Evolutionary conservation across 2,888 invertebrate genomes (phyloP).

Genomic region (Choristoneura rosaceana): DNA sequence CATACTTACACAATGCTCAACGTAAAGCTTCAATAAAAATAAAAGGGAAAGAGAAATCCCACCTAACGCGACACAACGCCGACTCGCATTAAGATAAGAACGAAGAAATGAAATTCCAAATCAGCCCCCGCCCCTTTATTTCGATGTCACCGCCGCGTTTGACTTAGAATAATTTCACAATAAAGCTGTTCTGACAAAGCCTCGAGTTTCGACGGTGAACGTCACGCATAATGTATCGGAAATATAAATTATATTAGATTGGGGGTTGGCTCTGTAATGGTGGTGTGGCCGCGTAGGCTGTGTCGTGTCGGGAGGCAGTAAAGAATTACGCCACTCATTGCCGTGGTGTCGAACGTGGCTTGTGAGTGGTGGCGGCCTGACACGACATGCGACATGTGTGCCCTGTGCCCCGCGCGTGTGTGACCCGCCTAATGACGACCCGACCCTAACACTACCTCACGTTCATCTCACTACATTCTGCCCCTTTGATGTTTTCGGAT

Average conservation of each 20-base stretch:
- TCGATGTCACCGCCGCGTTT: constrained; percentile 58
- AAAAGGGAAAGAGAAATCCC: constrained; percentile 52
- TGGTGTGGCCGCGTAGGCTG: constrained; percentile 51
- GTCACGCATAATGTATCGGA: constrained; percentile 72
- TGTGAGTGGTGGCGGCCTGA: constrained; percentile 61
- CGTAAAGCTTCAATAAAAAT: constrained; percentile 52
- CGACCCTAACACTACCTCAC: constrained; percentile 28
- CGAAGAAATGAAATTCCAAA: constrained; percentile 66
- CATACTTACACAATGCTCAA: constrained; percentile 25
- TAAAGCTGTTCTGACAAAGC: constrained; percentile 64
- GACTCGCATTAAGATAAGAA: constrained; percentile 65
- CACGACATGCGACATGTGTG: constrained; percentile 59
- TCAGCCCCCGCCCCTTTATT: constrained; percentile 60
- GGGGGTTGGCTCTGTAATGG: constrained; percentile 65
- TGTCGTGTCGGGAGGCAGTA: constrained; percentile 72
- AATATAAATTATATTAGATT: constrained; percentile 76
- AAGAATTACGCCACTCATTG: constrained; percentile 73
- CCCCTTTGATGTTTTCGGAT: constrained; percentile 20
- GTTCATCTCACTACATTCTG: constrained; percentile 36
- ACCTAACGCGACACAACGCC: constrained; percentile 55
- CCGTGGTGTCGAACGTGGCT: constrained; percentile 63
- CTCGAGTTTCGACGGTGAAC: constrained; percentile 57
- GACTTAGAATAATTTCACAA: constrained; percentile 61
- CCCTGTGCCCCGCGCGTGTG: constrained; percentile 36
- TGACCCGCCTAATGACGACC: constrained; percentile 42